Conservation (phyloP, 2,888 invertebrate genomes). For the Luffia ferchaultella region DNA sequence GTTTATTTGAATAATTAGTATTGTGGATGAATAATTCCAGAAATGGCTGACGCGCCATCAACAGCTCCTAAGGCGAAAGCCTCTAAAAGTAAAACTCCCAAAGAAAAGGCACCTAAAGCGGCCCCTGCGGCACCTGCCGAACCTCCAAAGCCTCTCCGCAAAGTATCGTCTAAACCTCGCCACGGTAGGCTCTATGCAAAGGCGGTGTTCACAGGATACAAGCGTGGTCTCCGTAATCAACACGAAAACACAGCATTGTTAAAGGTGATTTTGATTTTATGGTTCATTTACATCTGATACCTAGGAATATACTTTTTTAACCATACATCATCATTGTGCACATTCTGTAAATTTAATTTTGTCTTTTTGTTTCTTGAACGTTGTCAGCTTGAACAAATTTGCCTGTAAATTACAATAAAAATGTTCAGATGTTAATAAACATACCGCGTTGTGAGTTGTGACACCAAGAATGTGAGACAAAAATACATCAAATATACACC, state of each 20-base stretch:
- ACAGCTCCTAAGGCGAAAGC: conserved; percentile 61
- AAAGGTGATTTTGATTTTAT: conserved; percentile 68
- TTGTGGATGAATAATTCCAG: conserved; percentile 30
- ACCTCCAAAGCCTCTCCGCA: conserved; percentile 56
- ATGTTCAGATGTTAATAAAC: too few relatives aligned
- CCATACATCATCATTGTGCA: too few relatives aligned
- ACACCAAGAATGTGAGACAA: too few relatives aligned
- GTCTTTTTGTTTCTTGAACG: too few relatives aligned
- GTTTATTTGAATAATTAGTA: conserved; percentile 18
- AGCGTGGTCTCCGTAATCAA: conserved; percentile 96
- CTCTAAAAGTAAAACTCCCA: conserved; percentile 66
- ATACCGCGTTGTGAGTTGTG: too few relatives aligned
- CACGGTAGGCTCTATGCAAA: conserved; percentile 95
- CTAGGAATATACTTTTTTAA: too few relatives aligned
- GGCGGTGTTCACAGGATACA: conserved; percentile 95
- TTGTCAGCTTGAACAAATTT: too few relatives aligned
- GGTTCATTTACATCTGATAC: too few relatives aligned
- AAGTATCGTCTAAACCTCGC: conserved; percentile 60
- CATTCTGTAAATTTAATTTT: too few relatives aligned
- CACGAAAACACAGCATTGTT: conserved; percentile 96
- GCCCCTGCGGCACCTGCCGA: conserved; percentile 64
- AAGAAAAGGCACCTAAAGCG: conserved; percentile 63
- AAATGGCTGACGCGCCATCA: conserved; percentile 71
- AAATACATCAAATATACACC: too few relatives aligned
- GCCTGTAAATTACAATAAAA: too few relatives aligned